Conservation (phyloP, 1,140 invertebrate genomes). For the Aphis craccivora region DNA sequence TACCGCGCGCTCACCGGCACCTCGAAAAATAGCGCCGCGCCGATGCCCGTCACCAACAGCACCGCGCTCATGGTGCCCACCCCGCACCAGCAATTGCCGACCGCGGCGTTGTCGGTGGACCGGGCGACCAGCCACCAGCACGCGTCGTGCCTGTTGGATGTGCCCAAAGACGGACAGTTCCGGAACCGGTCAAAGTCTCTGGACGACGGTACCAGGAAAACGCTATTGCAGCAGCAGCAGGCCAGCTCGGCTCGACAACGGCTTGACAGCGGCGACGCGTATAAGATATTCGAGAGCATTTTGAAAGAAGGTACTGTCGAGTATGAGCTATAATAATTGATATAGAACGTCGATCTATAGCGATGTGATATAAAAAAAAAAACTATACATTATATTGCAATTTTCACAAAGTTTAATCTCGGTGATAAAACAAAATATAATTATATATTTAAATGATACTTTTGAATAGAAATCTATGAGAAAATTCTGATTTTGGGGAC, state of each 20-base stretch:
- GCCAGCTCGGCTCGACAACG: conserved; percentile 64
- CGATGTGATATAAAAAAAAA: background rate
- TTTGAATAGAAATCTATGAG: too few relatives aligned
- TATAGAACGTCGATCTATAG: too few relatives aligned
- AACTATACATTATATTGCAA: background rate
- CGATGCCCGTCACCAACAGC: background rate
- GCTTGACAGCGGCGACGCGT: conserved; percentile 79
- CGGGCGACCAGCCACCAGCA: background rate
- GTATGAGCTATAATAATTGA: background rate
- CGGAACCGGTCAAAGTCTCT: conserved; percentile 78
- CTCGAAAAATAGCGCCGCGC: background rate
- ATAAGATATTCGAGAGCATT: conserved; percentile 81
- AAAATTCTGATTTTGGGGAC: too few relatives aligned
- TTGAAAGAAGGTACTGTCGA: conserved; percentile 73
- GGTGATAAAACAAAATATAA: too few relatives aligned
- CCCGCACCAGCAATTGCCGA: background rate
- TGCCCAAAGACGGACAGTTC: conserved; percentile 68
- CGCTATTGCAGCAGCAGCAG: conserved; percentile 63
- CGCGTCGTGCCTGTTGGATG: conserved; percentile 60
- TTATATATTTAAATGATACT: too few relatives aligned
- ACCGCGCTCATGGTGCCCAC: background rate
- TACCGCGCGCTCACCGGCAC: conserved; percentile 32
- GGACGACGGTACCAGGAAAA: conserved; percentile 69
- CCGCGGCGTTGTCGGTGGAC: background rate
- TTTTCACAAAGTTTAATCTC: too few relatives aligned